Evolutionary conservation across 2,888 invertebrate genomes (phyloP), one percentile per base, ranked within the genome.

Genomic region (Chaetogeoica ovagalla): DNA sequence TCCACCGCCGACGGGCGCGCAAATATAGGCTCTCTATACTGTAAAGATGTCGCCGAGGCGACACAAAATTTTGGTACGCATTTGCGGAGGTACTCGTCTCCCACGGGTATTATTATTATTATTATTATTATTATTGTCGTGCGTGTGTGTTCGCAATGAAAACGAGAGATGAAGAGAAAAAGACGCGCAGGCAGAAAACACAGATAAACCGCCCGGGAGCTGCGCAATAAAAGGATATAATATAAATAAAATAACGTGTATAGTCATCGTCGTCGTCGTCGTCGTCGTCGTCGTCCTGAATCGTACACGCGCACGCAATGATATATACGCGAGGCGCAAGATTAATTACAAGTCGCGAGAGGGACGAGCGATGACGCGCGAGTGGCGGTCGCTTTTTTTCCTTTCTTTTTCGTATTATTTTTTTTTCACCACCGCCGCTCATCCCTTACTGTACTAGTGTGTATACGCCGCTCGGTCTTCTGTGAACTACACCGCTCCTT

Each of bases 211-310:
- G 48, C 17, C 7, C 15, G 69, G 11, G 21, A 4, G 4, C 30
- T 30, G 4, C 30, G 55, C 59, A 77, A 69, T 68, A 69, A 69
- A 77, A 48, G 48, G 77, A 77, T 63, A 70, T 79, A 79, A 63
- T 63, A 79, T 79, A 79, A 70, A 79, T 79, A 79, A 79, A 79
- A 79, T 79, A 79, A 71, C 79, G 63, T 79, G 79, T 63, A 43
- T 43, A 71, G 79, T 79, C 79, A 79, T 79, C 79, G 70, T 70
- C 69, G 48, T 43, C 48, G 30, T 30, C 30, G 48, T 43, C 48
- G 79, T 79, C 79, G 71, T 79, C 79, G 70, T 70, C 69, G 48
- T 43, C 48, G 30, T 30, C 30, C 30, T 30, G 30, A 15, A 23
- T 6, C 30, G 23, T 17, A 30, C 30, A 17, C 62, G 55, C 30